These are phyloP conservation scores for Echiichthys vipera DNA, from an alignment of 2,797 vertebrate species.

Conservation along the genomic window DNA sequence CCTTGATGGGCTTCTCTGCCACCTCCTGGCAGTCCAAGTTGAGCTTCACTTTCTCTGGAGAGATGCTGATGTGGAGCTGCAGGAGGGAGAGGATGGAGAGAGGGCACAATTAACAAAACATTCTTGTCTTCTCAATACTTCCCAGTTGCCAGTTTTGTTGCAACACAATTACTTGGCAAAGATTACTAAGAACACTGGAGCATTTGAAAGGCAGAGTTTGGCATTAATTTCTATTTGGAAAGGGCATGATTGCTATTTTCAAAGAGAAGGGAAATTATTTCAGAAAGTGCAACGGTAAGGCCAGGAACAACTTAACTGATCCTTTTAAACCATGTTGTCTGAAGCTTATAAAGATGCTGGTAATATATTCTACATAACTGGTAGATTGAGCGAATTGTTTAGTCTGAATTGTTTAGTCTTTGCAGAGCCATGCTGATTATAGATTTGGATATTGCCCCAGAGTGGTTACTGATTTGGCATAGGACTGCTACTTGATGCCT, in stretches of 20 bases:
- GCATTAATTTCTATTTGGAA: constrained; percentile 42
- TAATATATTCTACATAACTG: constrained; percentile 44
- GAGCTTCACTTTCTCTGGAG: constrained; percentile 93
- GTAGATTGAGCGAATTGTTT: constrained; percentile 58
- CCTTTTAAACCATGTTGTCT: constrained; percentile 29
- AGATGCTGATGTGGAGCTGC: constrained; percentile 94
- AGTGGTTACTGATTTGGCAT: constrained; percentile 57
- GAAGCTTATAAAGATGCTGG: constrained; percentile 51
- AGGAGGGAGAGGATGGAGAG: constrained; percentile 53
- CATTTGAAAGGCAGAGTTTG: constrained; percentile 57
- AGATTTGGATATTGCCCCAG: constrained; percentile 57
- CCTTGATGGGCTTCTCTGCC: constrained; percentile 94
- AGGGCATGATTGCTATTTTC: constrained; percentile 37
- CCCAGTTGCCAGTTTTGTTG: constrained; percentile 39
- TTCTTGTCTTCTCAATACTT: constrained; percentile 40
- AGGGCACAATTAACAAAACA: constrained; percentile 45
- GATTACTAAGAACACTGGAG: constrained; percentile 15
- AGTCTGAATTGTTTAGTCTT: constrained; percentile 68
- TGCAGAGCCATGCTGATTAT: constrained; percentile 65
- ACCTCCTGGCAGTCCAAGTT: constrained; percentile 96
- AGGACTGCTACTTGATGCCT: constrained; percentile 59
- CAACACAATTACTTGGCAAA: constrained; percentile 53
- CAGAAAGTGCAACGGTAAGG: constrained; percentile 49
- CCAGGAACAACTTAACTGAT: constrained; percentile 50
- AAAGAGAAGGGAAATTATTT: constrained; percentile 39